Evolutionary conservation across 2,113 vertebrate genomes (phyloP), one percentile per base, ranked within the genome.

Genomic region (Copsychus sechellarum): DNA sequence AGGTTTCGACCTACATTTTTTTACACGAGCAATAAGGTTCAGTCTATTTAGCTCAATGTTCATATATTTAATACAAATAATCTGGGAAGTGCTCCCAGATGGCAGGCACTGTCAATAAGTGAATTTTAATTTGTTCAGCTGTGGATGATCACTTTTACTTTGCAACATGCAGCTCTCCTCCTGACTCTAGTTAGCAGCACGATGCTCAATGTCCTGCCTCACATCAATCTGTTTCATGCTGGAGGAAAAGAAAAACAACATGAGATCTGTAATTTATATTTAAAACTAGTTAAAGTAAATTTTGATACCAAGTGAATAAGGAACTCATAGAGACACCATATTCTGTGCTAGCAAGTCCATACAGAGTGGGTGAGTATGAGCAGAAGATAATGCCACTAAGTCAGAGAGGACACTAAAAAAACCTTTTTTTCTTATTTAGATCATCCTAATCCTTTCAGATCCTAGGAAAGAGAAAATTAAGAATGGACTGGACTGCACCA

Each of bases 311-410:
- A 83, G 29, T 19, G 13, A 86, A 21, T 48, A 43, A 50, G 36
- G 48, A 47, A 51, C 50, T 74, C 47, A 8, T 0, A 58, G 31
- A 88, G 28, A 54, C 45, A 64, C 4, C 11, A 34, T 16, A 54
- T 20, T 36, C 40, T 45, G 29, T 38, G 43, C 31, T 42, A 83
- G 14, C 18, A 38, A 47, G 31, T 43, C 29, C 2, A 10, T 66
- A 29, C 14, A 40, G 1, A 16, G 26, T 0, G 0, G 42, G 42
- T 50, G 43, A 66, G 4, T 29, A n/a, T 12, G 7, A 92, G 42
- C 21, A 80, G 36, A 78, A 70, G 25, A 26, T 34, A 81, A 53
- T 8, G 12, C 8, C 21, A 69, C 28, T 24, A 31, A 45, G 8
- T 23, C 31, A 62, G 34, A 67, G 31, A 50, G 16, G 54, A 60